Conservation (phyloP, 2,113 vertebrate species). For the Eurypyga helias region DNA sequence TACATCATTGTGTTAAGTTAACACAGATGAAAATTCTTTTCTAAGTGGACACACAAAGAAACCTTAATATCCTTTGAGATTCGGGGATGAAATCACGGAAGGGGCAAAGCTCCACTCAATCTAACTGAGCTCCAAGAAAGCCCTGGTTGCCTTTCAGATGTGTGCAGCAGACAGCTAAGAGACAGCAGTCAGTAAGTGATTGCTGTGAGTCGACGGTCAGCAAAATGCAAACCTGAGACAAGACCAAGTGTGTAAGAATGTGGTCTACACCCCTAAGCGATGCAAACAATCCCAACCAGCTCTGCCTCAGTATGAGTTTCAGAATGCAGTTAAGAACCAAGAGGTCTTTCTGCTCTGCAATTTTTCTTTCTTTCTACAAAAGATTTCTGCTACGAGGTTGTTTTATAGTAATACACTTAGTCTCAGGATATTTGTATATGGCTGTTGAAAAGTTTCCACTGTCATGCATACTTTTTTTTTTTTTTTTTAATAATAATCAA, state of each 20-base stretch:
- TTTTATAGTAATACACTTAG: background rate
- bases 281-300: background rate
- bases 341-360: background rate
- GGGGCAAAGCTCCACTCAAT: background rate
- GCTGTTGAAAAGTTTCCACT: background rate
- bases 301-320: background rate
- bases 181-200: background rate
- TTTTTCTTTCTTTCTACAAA: background rate
- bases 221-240: background rate
- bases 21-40: background rate
- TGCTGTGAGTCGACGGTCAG: background rate
- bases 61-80: background rate
- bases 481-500: background rate
- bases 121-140: background rate
- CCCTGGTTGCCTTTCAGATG: background rate
- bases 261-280: background rate
- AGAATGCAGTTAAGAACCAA: background rate
- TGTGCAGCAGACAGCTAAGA: background rate
- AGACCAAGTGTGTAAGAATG: accelerated
- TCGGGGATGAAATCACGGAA: background rate
- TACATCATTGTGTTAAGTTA: background rate
- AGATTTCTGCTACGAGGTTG: background rate
- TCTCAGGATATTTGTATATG: background rate
- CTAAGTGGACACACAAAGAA: background rate
- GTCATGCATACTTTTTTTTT: accelerated